These are phyloP conservation scores for Nasua narica DNA, from an alignment of 2,797 vertebrate genomes.

Conservation along the genomic window DNA sequence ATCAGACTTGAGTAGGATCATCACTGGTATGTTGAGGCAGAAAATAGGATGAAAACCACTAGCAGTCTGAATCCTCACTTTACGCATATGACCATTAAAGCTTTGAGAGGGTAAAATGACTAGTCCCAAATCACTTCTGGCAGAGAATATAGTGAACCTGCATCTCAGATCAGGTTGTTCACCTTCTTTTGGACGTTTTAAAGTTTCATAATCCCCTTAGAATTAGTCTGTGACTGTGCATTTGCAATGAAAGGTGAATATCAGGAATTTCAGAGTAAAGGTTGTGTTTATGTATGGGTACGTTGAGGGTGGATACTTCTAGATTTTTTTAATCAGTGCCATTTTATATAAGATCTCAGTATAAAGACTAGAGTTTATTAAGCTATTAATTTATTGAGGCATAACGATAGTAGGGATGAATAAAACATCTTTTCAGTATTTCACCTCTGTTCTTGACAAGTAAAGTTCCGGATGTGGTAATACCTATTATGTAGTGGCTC, in stretches of 20 bases:
- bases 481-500: background rate
- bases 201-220: background rate
- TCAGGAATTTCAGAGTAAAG: background rate
- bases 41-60: background rate
- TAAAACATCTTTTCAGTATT: background rate
- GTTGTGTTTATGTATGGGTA: background rate
- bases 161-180: background rate
- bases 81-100: background rate
- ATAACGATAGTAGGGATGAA: background rate
- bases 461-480: background rate
- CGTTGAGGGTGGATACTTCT: background rate
- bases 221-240: background rate
- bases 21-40: background rate
- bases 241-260: background rate
- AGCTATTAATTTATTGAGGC: background rate
- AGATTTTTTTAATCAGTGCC: background rate
- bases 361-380: background rate
- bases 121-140: background rate
- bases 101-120: constrained; percentile 1
- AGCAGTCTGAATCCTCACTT: background rate
- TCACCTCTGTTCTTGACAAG: background rate
- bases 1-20: background rate
- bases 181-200: background rate
- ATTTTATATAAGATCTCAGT: background rate
- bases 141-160: constrained; percentile 8